These are phyloP conservation scores for Noctuana brunneofusca DNA, from an alignment of 2,888 invertebrate species.

Conservation along the genomic window DNA sequence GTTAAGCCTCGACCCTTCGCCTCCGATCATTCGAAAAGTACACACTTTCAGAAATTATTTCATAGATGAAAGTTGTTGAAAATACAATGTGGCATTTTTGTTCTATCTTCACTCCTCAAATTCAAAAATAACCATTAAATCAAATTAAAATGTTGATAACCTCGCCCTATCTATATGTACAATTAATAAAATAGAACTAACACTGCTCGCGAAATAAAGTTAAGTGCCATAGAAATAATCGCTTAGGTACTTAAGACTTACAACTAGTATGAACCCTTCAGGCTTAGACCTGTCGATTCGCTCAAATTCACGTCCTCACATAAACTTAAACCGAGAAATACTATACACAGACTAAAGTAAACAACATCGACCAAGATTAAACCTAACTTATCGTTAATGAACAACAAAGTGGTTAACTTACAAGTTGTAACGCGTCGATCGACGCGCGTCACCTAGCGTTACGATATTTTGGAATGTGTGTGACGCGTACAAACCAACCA, in stretches of 20 bases:
- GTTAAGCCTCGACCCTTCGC: conserved; percentile 48
- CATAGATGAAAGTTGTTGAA: conserved; percentile 51
- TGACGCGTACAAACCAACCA: conserved; percentile 60
- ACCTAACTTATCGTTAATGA: conserved; percentile 81
- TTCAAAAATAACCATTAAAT: conserved; percentile 72
- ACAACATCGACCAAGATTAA: conserved; percentile 80
- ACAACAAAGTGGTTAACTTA: conserved; percentile 82
- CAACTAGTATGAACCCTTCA: conserved; percentile 72
- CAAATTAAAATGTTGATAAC: conserved; percentile 68
- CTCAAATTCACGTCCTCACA: conserved; percentile 77
- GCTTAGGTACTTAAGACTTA: conserved; percentile 73
- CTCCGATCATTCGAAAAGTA: conserved; percentile 49
- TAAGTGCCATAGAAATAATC: conserved; percentile 75
- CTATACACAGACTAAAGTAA: conserved; percentile 78
- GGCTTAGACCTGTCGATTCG: conserved; percentile 75
- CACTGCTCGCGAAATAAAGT: conserved; percentile 74
- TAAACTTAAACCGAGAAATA: conserved; percentile 75
- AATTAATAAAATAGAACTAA: conserved; percentile 74
- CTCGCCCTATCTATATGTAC: conserved; percentile 79
- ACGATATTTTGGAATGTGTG: conserved; percentile 79
- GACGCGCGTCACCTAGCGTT: conserved; percentile 66
- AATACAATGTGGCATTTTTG: conserved; percentile 67
- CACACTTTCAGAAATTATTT: conserved; percentile 59
- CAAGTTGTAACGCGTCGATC: conserved; percentile 66
- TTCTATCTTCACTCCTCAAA: conserved; percentile 54